Evolutionary conservation across 2,797 vertebrate species (phyloP).

Genomic region (Tolypeutes matacus): DNA sequence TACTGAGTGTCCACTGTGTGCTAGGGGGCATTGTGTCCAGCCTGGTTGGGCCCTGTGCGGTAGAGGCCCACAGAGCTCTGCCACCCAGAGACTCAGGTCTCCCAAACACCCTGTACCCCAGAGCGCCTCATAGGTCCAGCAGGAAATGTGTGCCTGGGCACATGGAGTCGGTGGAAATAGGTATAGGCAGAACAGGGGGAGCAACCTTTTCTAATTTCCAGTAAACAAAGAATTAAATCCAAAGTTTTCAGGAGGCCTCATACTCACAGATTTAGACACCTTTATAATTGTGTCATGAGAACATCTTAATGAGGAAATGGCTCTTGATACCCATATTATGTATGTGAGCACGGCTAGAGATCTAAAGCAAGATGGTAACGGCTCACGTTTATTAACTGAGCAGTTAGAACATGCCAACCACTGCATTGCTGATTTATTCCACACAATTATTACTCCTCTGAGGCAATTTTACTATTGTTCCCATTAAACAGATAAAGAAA

Average conservation of each 20-base stretch:
- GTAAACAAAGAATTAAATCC: slow-evolving; percentile 1
- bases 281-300: not conserved
- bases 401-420: not conserved
- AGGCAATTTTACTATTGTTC: not conserved
- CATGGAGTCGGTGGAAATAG: not conserved
- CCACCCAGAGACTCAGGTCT: not conserved
- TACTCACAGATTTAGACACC: not conserved
- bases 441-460: not conserved
- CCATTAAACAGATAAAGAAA: slow-evolving; percentile 1
- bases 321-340: not conserved
- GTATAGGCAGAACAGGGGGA: not conserved
- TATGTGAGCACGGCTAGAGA: not conserved
- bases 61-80: slow-evolving; percentile 7
- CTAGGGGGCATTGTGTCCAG: not conserved
- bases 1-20: not conserved
- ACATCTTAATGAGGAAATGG: not conserved
- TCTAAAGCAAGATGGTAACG: not conserved
- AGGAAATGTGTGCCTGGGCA: not conserved
- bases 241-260: not conserved
- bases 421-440: not conserved
- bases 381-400: not conserved
- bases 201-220: not conserved
- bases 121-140: not conserved
- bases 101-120: not conserved
- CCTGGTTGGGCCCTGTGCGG: not conserved